A percentile compares a stretch with the other conserved stretches of the same genome.
phyloP scores from a whole-genome alignment of 2,888 invertebrate species.

The Nemurella pictetii region DNA sequence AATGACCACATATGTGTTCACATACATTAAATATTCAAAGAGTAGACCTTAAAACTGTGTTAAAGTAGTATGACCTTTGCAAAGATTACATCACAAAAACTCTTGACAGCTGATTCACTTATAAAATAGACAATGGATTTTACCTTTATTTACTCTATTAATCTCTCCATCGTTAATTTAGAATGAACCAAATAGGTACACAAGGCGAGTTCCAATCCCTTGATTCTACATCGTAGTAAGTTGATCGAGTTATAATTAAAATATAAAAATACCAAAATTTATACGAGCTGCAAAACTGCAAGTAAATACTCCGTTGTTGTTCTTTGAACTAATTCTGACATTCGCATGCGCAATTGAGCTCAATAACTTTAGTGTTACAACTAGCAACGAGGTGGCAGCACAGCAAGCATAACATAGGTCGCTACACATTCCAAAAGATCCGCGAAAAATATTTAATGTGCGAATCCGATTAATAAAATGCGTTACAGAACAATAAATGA shows the following conservation, averaged over 20 bases:
- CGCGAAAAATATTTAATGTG: too few species aligned
- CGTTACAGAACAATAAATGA: too few species aligned
- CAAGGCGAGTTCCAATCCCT: background rate
- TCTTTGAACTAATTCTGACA: conserved; percentile 17
- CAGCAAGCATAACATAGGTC: too few species aligned
- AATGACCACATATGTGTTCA: background rate
- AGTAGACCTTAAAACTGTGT: background rate
- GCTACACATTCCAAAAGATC: background rate
- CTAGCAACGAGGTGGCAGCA: background rate
- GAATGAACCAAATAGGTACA: conserved; percentile 7
- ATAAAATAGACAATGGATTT: conserved; percentile 21
- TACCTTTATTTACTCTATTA: conserved; percentile 7
- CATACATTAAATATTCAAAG: background rate
- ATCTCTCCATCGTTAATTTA: conserved; percentile 19
- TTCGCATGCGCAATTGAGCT: background rate
- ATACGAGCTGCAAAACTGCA: conserved; percentile 26
- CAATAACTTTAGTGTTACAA: background rate
- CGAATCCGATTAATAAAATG: too few species aligned
- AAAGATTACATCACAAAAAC: conserved; percentile 6
- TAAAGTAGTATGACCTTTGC: conserved; percentile 6
- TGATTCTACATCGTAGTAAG: conserved; percentile 16
- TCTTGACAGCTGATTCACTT: conserved; percentile 21
- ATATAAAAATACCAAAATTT: conserved; percentile 29
- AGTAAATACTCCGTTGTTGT: conserved; percentile 12
- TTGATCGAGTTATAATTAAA: background rate